Conservation (phyloP, 2,113 vertebrate species). For the Cisticola juncidis region DNA sequence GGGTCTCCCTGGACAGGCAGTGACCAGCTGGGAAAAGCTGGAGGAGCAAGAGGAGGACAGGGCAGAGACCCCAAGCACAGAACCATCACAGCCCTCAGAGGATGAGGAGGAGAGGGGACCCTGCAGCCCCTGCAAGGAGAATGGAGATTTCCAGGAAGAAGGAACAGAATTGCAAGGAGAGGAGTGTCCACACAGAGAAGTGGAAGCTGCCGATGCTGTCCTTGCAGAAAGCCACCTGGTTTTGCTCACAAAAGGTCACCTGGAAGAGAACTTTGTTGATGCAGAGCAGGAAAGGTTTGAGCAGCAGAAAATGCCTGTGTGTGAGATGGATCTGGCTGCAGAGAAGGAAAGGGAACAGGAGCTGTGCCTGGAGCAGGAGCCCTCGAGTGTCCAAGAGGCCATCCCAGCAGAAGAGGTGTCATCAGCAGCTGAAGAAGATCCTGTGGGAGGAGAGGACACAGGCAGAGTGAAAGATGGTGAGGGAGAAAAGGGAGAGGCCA, state of each 20-base stretch:
- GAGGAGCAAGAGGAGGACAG: neutral
- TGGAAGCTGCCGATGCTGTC: neutral
- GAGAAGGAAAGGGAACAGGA: neutral
- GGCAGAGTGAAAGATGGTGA: neutral
- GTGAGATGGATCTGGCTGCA: neutral
- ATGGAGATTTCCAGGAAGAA: neutral
- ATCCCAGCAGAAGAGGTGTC: neutral
- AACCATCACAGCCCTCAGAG: neutral
- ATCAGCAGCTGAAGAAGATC: neutral
- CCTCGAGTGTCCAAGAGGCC: neutral
- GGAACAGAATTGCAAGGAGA: neutral
- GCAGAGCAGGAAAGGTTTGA: neutral
- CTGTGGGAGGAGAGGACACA: neutral
- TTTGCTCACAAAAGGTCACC: neutral
- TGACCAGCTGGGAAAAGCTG: neutral
- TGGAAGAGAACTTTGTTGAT: neutral
- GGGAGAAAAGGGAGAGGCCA: neutral
- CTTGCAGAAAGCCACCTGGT: neutral
- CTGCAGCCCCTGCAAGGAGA: neutral
- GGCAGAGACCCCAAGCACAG: neutral
- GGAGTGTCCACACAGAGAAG: neutral
- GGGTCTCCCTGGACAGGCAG: fast-evolving
- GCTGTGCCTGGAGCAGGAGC: neutral
- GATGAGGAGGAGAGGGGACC: neutral
- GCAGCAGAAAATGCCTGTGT: fast-evolving